Percentiles rank a stretch among this genome's conserved stretches.
Evolutionary conservation across 2,113 vertebrate genomes (phyloP).

Genomic region (Atrichornis clamosus): DNA sequence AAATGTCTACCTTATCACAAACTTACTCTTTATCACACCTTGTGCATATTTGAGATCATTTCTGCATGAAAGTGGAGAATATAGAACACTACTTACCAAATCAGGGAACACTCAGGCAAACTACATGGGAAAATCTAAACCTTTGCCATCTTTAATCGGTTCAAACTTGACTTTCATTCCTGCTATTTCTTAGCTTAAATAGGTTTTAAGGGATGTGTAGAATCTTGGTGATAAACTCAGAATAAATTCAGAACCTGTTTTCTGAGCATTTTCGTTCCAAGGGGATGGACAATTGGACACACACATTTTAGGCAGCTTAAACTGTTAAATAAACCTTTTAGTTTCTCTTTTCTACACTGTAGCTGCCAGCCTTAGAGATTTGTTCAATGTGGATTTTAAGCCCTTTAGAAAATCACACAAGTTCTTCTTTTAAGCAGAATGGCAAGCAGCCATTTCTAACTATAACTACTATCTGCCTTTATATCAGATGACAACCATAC

Average conservation of each 20-base stretch:
- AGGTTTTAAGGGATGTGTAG: constrained; percentile 71
- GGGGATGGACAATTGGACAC: background rate
- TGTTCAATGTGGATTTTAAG: constrained; percentile 57
- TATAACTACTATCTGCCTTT: constrained; percentile 24
- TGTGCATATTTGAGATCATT: background rate
- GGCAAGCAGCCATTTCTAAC: constrained; percentile 73
- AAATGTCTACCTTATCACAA: background rate
- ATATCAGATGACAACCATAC: constrained; percentile 37
- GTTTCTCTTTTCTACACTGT: background rate
- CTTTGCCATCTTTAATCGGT: constrained; percentile 72
- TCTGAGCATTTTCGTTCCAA: constrained; percentile 1
- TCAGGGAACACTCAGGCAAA: background rate
- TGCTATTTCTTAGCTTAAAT: constrained; percentile 66
- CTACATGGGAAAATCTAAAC: constrained; percentile 79
- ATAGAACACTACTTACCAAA: background rate
- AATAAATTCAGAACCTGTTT: constrained; percentile 36
- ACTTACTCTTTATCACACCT: background rate
- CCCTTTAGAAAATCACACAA: constrained; percentile 73
- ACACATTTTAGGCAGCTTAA: constrained; percentile 57
- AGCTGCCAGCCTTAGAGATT: constrained; percentile 63
- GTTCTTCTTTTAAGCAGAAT: constrained; percentile 71
- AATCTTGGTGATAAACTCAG: constrained; percentile 57
- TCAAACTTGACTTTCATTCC: constrained; percentile 61
- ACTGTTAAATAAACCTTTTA: constrained; percentile 47
- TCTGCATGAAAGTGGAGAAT: background rate